A percentile compares a stretch with the other conserved stretches of the same genome.
Evolutionary conservation across 37 sponge, comb jelly and placozoan species (phyloP).

Genomic region (Ephydatia muelleri): DNA sequence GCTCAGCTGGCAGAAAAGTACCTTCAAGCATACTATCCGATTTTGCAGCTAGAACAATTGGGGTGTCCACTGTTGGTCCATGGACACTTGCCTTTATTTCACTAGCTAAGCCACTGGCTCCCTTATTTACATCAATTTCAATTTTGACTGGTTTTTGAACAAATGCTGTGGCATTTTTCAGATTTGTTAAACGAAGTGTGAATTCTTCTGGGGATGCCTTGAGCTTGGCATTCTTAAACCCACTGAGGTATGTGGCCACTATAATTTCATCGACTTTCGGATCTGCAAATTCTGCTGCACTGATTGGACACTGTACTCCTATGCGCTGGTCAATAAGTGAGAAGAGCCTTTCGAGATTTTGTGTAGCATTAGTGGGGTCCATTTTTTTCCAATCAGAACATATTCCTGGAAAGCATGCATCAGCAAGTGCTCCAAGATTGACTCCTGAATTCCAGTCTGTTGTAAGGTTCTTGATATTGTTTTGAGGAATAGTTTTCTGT

Average conservation of each 20-base stretch:
- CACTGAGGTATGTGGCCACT: conserved; percentile 69
- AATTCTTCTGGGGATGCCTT: conserved; percentile 53
- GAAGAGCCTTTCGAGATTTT: conserved; percentile 56
- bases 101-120: conserved; percentile 27
- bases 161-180: conserved; percentile 25
- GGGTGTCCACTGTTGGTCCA: conserved; percentile 60
- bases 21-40: conserved; percentile 13
- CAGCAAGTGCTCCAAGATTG: conserved; percentile 78
- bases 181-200: conserved; percentile 15
- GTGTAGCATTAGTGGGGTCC: conserved; percentile 49
- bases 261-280: conserved; percentile 83
- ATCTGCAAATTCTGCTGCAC: conserved; percentile 62
- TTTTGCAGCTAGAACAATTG: conserved; percentile 34
- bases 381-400: conserved; percentile 69
- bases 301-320: conserved; percentile 47
- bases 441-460: conserved; percentile 88
- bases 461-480: conserved; percentile 75
- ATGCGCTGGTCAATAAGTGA: conserved; percentile 44
- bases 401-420: conserved; percentile 72
- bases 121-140: conserved; percentile 44
- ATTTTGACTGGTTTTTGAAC: conserved; percentile 34
- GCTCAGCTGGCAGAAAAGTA: conserved; percentile 40
- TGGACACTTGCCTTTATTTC: conserved; percentile 40
- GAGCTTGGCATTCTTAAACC: conserved; percentile 68
- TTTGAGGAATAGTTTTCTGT: conserved; percentile 67